Evolutionary conservation across 2,113 vertebrate species (phyloP), one percentile per base, ranked within the genome.

Genomic region (Origma solitaria): DNA sequence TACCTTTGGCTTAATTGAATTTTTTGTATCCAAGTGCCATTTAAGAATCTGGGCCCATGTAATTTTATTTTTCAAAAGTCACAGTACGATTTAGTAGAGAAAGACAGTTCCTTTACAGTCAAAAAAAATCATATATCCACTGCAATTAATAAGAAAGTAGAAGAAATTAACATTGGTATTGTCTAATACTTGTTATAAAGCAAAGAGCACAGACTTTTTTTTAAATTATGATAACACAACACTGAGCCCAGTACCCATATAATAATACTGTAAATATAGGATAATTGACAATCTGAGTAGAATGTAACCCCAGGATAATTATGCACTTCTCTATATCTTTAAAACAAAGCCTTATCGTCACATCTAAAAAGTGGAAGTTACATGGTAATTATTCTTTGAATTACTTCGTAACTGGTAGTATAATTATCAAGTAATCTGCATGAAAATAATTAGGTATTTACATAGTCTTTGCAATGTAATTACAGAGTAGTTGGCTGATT

Each of bases 341-440:
- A 98, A 98, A 98, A 97, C 97, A 98, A 98, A 98, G 97, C 96
- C 96, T 95, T 95, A 95, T 97, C 97, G 62, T 97, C 94, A 96
- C 57, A 97, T 97, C 96, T 96, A 95, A 96, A 97, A 97, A 96
- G 95, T 98, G 89, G 94, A 97, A 98, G 97, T 98, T 98, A 97
- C 96, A 94, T 95, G 97, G 96, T 97, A 98, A 98, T 98, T 97
- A 98, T 98, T 97, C 97, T 50, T 96, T 98, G 98, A 98, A 98
- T 98, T 98, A 98, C 97, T 98, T 97, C 7, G 96, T 98, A 98
- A 98, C 97, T 97, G 95, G 97, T 97, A 97, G 97, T 98, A 97
- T 98, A 98, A 98, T 98, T 98, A 98, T 98, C 97, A 98, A 98
- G 98, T 98, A 98, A 98, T 98, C 97, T 98, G 97, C 98, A 98